Base-by-base conservation (phyloP, 2,797 vertebrate species). In the Heterohyrax brucei region DNA sequence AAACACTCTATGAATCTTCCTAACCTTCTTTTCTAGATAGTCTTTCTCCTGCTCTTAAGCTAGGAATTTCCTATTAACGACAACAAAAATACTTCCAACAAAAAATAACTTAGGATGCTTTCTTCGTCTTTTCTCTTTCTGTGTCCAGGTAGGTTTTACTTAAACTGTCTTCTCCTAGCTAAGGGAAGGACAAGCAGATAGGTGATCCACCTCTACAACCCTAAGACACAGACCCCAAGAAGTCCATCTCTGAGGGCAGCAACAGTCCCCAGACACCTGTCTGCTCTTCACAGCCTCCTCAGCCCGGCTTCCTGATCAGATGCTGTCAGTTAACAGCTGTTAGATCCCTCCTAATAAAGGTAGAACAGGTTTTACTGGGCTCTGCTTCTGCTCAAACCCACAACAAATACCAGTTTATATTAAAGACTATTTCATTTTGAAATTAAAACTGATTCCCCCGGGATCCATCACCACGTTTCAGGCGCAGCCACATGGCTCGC, bases 361-460 rank as follows among this genome's bases (percentile, higher is more conserved):
- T 64, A 91, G 80, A 92, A 96, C 1, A 59, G 2, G 3, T 81
- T 91, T 95, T 16, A 96, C 14, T 44, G 73, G 61, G 62, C 66
- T 90, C 84, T 80, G 7, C 66, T 85, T 92, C 81, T 91, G 19
- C 46, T 91, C 61, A 86, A 91, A 81, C 59, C 50, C 7, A 53
- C 89, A 76, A 76, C 21, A 76, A 72, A 91, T 26, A 75, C 6
- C 72, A 39, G 7, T 80, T 94, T 62, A 76, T 70, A 91, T 84
- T 73, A 48, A 91, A 96, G 9, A 72, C n/a, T 46, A n/a, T 82
- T 94, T 72, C 39, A 72, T 64, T 80, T 92, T 94, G 10, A 83
- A 96, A 91, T 50, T 91, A 76, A 96, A 90, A 76, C 48, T 93
- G 44, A 39, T 68, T 96, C 86, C 33, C 79, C 16, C 59, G 59